A percentile compares a stretch with the other conserved stretches of the same genome.
These are phyloP conservation scores for Thera britannica DNA, from an alignment of 2,888 invertebrate genomes.

Conservation along the genomic window DNA sequence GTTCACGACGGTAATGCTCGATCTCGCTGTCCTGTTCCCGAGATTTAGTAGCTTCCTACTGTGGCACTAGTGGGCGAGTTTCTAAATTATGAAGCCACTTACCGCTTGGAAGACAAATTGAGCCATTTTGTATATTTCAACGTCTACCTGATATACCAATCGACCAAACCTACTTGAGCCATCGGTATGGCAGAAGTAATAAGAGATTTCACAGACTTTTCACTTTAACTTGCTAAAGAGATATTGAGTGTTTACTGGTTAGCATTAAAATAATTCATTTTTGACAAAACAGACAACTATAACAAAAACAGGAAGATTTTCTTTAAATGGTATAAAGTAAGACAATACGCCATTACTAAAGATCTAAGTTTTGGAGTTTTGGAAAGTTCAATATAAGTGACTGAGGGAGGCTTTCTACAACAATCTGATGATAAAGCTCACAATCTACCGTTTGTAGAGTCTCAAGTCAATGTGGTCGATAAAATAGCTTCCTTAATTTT, in stretches of 20 bases:
- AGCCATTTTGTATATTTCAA: constrained; percentile 65
- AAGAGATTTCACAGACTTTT: neutral
- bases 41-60: constrained; percentile 71
- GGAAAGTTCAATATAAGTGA: neutral
- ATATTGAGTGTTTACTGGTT: neutral
- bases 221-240: neutral
- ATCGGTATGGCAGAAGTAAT: constrained; percentile 1
- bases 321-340: too few relatives aligned
- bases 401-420: neutral
- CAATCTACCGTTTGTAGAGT: constrained; percentile 4
- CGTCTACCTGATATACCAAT: constrained; percentile 54
- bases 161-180: constrained; percentile 39
- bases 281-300: too few relatives aligned
- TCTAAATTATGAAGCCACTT: constrained; percentile 75
- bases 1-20: constrained; percentile 57
- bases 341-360: too few relatives aligned
- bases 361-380: neutral
- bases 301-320: too few relatives aligned
- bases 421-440: constrained; percentile 15
- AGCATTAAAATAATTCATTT: too few relatives aligned
- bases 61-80: constrained; percentile 66
- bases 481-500: constrained; percentile 29
- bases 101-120: constrained; percentile 69
- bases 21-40: constrained; percentile 58
- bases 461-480: constrained; percentile 25